Conservation (phyloP, 35 echinoderm and acorn worm genomes). For the Apostichopus californicus region DNA sequence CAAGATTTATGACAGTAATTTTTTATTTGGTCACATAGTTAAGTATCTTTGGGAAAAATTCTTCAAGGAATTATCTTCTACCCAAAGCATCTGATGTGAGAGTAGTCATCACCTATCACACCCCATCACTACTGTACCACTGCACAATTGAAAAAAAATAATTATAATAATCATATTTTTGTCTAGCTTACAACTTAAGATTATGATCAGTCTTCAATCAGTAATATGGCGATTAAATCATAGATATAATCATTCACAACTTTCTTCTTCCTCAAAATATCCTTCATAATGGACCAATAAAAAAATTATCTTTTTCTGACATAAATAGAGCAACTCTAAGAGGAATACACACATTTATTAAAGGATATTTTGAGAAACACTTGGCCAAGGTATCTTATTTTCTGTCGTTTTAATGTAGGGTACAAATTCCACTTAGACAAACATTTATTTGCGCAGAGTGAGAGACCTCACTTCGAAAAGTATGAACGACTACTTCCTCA, state of each 20-base stretch:
- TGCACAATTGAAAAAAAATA: background rate
- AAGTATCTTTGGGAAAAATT: too few relatives aligned
- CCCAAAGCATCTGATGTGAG: background rate
- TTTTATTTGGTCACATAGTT: background rate
- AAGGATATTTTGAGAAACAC: background rate
- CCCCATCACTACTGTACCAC: background rate
- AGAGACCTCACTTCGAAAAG: background rate
- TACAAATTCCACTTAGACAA: background rate
- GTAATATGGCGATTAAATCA: background rate
- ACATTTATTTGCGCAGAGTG: background rate
- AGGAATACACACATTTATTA: conserved; percentile 29
- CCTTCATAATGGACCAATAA: background rate
- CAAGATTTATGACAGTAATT: background rate
- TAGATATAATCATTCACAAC: too few relatives aligned
- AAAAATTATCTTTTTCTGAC: background rate
- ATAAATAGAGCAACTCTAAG: conserved; percentile 32
- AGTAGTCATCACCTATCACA: background rate
- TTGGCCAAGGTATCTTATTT: background rate
- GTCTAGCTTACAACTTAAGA: too few relatives aligned
- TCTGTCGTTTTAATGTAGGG: background rate
- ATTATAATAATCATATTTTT: background rate
- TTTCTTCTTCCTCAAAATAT: conserved; percentile 1
- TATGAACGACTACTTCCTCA: background rate
- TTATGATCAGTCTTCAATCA: background rate
- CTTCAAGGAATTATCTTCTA: background rate